Conservation (phyloP, 2,888 invertebrate species). For the Eupithecia vulgata region DNA sequence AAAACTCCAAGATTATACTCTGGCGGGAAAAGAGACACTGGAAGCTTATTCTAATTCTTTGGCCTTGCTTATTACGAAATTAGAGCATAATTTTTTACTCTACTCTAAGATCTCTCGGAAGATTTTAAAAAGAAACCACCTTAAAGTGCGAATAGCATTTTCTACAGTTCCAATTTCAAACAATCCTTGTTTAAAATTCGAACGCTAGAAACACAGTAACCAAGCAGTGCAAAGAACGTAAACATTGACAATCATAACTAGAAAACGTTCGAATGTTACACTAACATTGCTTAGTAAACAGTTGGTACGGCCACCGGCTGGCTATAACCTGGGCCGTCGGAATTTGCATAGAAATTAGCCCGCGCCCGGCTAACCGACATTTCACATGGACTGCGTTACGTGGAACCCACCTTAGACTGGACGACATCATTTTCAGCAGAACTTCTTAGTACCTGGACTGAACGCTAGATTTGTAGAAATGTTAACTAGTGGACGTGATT, state of each 20-base stretch:
- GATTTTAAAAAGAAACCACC: neutral
- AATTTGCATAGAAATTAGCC: slow-evolving; percentile 80
- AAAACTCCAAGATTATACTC: too few species aligned
- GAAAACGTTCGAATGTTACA: slow-evolving; percentile 10
- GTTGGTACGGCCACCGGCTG: slow-evolving; percentile 27
- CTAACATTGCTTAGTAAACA: neutral
- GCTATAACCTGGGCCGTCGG: slow-evolving; percentile 36
- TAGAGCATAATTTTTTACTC: too few species aligned
- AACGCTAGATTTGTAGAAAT: neutral
- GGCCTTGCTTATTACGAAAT: too few species aligned
- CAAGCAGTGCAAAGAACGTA: neutral
- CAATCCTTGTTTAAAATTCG: neutral
- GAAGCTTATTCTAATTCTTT: too few species aligned
- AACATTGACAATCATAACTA: slow-evolving; percentile 1
- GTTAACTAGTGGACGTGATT: too few species aligned
- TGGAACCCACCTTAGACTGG: slow-evolving; percentile 29
- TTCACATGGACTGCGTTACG: slow-evolving; percentile 65
- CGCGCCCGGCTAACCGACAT: slow-evolving; percentile 67
- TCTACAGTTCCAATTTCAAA: neutral
- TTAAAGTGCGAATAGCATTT: neutral
- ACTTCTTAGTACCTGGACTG: neutral
- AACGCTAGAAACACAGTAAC: neutral
- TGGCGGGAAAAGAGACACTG: too few species aligned
- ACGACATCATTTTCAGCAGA: neutral
- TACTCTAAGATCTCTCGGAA: too few species aligned